These are phyloP conservation scores for Philereme vetulata DNA, from an alignment of 2,888 invertebrate species.

Conservation along the genomic window DNA sequence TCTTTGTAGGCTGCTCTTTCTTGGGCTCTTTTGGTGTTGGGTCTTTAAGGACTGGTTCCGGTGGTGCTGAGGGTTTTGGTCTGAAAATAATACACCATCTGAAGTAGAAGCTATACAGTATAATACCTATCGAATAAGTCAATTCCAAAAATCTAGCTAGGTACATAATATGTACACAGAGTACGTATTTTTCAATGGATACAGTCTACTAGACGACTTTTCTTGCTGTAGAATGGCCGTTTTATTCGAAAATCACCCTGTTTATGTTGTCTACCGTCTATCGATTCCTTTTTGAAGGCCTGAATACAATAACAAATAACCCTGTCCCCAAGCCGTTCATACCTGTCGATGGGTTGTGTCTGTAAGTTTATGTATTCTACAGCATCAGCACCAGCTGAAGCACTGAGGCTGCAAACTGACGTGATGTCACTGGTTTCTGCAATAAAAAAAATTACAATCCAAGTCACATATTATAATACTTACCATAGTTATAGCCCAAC, in stretches of 20 bases:
- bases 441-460: conserved; percentile 19
- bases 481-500: too few species aligned
- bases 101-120: background rate
- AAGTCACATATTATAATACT: too few species aligned
- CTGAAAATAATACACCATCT: conserved; percentile 43
- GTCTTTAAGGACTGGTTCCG: conserved; percentile 67
- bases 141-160: too few species aligned
- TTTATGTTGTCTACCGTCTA: too few species aligned
- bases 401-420: conserved; percentile 88
- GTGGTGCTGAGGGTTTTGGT: conserved; percentile 67
- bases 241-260: too few species aligned
- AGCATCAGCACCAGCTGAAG: conserved; percentile 85
- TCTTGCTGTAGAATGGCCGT: too few species aligned
- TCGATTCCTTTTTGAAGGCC: too few species aligned
- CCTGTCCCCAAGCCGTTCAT: background rate
- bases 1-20: conserved; percentile 77
- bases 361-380: conserved; percentile 67
- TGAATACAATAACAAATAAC: too few species aligned
- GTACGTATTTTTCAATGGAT: too few species aligned
- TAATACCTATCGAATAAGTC: too few species aligned
- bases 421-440: conserved; percentile 89
- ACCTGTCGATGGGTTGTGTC: conserved; percentile 55
- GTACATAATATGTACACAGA: too few species aligned
- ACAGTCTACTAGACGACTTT: too few species aligned
- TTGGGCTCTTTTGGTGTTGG: conserved; percentile 63